Conservation (phyloP, 2,797 vertebrate genomes). For the Rhincodon typus region DNA sequence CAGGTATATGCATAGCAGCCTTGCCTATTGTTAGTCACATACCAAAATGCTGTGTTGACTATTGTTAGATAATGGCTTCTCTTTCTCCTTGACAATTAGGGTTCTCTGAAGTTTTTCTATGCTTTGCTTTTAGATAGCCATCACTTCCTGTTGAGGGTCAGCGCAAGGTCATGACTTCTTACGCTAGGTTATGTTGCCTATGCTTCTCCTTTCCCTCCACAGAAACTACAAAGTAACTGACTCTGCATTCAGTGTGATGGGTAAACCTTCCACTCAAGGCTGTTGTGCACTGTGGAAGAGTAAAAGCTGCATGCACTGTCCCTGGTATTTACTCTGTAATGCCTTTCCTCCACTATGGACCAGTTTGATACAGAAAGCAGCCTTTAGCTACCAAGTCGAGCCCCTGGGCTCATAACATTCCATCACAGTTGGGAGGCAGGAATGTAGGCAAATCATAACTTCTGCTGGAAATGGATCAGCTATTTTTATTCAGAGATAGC, state of each 20-base stretch:
- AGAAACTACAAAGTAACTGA: neutral
- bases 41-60: slow-evolving; percentile 30
- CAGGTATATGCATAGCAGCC: slow-evolving; percentile 40
- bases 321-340: neutral
- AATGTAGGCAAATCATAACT: neutral
- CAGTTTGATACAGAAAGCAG: neutral
- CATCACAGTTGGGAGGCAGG: neutral
- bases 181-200: neutral
- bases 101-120: slow-evolving; percentile 43
- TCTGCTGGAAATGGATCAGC: neutral
- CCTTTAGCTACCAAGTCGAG: neutral
- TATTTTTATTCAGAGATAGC: neutral
- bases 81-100: slow-evolving; percentile 43
- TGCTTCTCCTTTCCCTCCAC: neutral
- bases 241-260: neutral
- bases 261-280: neutral
- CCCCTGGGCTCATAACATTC: neutral
- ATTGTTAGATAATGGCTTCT: slow-evolving; percentile 36
- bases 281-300: neutral
- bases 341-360: neutral
- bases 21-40: slow-evolving; percentile 40
- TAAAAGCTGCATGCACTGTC: neutral
- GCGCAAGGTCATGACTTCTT: slow-evolving; percentile 52
- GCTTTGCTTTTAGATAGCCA: slow-evolving; percentile 44
- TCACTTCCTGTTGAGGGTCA: slow-evolving; percentile 50